Percentiles rank a stretch among this genome's conserved stretches.
Evolutionary conservation across 2,113 vertebrate genomes (phyloP).

Genomic region (Leptobrachium leishanense): DNA sequence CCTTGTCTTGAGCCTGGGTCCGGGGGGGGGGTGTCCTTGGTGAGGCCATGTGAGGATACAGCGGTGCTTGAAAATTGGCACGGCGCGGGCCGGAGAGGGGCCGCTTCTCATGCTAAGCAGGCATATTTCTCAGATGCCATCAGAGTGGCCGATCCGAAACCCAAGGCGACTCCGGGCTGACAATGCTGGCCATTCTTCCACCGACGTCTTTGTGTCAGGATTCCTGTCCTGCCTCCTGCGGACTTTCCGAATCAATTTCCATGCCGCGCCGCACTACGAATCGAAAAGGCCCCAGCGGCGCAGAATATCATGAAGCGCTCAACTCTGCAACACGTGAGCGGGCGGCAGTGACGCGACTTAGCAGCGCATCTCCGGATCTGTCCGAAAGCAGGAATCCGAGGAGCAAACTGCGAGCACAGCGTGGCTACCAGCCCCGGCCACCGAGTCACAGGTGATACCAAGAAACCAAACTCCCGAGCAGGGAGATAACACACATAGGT

Average conservation of each 20-base stretch:
- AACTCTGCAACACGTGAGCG: slow-evolving; percentile 6
- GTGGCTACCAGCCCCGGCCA: neutral
- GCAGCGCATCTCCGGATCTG: neutral
- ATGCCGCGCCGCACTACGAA: slow-evolving; percentile 6
- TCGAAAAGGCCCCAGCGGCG: slow-evolving; percentile 9
- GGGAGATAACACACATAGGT: neutral
- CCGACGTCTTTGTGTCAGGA: slow-evolving; percentile 26
- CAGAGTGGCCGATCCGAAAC: slow-evolving; percentile 26
- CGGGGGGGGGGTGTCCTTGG: too few species aligned
- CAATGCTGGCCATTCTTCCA: slow-evolving; percentile 32
- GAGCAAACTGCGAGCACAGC: neutral
- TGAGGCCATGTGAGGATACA: slow-evolving; percentile 33
- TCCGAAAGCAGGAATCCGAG: neutral
- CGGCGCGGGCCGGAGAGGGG: neutral
- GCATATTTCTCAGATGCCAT: slow-evolving; percentile 39
- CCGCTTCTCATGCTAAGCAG: slow-evolving; percentile 34
- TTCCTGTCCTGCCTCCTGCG: slow-evolving; percentile 16
- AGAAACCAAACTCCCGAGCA: neutral
- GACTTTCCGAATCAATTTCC: slow-evolving; percentile 44
- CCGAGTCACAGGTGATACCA: neutral
- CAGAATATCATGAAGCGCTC: slow-evolving; percentile 4
- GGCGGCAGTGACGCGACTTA: neutral
- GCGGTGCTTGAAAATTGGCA: slow-evolving; percentile 12
- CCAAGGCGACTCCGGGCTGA: slow-evolving; percentile 20
- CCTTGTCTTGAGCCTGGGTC: neutral